A percentile compares a stretch with the other conserved stretches of the same genome.
phyloP scores from a whole-genome alignment of 1,140 invertebrate species.

The Tetramorium parvispinum region DNA sequence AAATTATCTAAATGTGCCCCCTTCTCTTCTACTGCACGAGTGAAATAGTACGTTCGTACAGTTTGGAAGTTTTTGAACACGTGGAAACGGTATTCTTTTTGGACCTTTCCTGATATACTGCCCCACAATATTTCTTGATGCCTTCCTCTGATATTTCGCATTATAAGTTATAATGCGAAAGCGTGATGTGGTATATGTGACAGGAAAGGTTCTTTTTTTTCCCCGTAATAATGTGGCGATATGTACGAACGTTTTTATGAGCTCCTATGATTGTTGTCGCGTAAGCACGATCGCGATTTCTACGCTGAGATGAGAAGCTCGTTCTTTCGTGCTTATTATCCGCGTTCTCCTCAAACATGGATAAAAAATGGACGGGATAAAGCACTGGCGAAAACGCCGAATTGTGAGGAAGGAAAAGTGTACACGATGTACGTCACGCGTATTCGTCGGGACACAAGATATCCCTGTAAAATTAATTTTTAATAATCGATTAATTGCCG shows the following conservation, averaged over 20 bases:
- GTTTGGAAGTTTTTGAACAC: not conserved
- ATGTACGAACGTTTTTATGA: conserved; percentile 2
- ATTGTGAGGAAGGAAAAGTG: conserved; percentile 17
- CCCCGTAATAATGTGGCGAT: conserved; percentile 19
- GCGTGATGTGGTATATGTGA: no score
- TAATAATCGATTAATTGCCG: conserved; percentile 8
- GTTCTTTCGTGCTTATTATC: not conserved
- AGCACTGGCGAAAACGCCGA: conserved; percentile 44
- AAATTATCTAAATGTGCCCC: not conserved
- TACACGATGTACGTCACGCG: not conserved
- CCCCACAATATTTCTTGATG: no score
- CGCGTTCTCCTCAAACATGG: conserved; percentile 37
- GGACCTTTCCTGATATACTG: no score
- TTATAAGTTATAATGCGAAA: no score
- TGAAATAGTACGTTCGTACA: not conserved
- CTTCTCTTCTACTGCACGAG: not conserved
- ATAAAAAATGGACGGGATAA: conserved; percentile 72
- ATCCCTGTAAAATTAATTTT: not conserved
- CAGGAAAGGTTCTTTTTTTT: not conserved
- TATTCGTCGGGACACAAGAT: not conserved
- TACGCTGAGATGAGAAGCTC: not conserved
- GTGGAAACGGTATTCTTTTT: not conserved
- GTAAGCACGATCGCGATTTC: not conserved
- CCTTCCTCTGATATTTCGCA: no score
- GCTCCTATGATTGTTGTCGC: conserved; percentile 7